Evolutionary conservation across 1,140 invertebrate species (phyloP), one percentile per base, ranked within the genome.

Genomic region (Papilio glaucus): DNA sequence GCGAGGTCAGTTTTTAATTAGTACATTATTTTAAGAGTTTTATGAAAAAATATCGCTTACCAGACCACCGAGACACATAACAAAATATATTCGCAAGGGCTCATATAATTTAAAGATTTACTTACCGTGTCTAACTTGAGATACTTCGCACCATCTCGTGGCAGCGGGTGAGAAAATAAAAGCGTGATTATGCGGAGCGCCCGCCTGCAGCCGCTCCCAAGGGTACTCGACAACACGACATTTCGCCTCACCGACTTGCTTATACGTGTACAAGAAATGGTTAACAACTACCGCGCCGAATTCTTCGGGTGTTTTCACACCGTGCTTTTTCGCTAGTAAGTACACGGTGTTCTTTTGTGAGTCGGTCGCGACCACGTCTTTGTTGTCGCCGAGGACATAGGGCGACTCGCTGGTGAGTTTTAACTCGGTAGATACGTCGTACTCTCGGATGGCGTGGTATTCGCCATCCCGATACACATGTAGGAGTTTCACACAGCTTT

Each of bases 321-420:
- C 96, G 85, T 96, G 91, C 77, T 96, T 96, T 83, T 96, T 97
- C 9, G 96, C 96, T 75, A 97, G 79, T 26, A 97, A 82, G 83
- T 97, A 97, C n/a, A 97, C 95, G 0, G 96, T 97, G 80, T 97
- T 97, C 92, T 97, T 97, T 80, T 97, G 96, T 7, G 96, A 96
- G 80, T 97, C 96, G 0, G 96, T 97, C 0, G 96, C 96, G n/a
- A 96, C 95, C 42, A 96, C 95, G 78, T 96, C 95, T 39, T 94
- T 94, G 77, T 96, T 96, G 84, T 96, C 95, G n/a, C 95, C 95
- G 9, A 87, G 13, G 0, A 94, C 77, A 77, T 92, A 93, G 77
- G 97, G 96, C 63, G 94, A 95, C 77, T 96, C 94, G 5, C 94
- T 95, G 60, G 94, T 93, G n/a, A 97, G 87, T 73, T 95, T 95